These are phyloP conservation scores for Talpa occidentalis DNA, from an alignment of 2,113 vertebrate genomes.

Conservation along the genomic window DNA sequence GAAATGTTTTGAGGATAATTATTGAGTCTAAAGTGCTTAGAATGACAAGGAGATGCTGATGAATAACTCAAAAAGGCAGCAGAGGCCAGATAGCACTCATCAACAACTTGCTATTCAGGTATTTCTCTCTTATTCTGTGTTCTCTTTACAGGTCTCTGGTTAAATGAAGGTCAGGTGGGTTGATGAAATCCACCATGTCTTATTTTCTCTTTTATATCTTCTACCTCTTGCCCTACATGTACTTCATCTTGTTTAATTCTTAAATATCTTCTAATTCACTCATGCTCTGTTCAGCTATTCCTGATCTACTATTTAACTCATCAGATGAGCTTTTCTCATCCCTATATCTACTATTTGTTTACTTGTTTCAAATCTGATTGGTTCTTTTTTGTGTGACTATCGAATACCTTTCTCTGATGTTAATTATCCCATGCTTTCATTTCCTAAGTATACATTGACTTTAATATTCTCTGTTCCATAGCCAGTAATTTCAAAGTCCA, in stretches of 20 bases:
- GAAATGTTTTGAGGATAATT: slow-evolving; percentile 52
- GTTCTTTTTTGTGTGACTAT: neutral
- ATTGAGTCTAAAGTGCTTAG: slow-evolving; percentile 47
- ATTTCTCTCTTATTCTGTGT: neutral
- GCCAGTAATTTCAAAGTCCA: neutral
- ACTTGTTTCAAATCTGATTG: neutral
- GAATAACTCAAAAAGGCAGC: slow-evolving; percentile 19
- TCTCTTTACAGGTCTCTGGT: too few relatives aligned
- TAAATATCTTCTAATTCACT: neutral
- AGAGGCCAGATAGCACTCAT: neutral
- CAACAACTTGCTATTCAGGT: neutral
- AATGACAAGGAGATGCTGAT: slow-evolving; percentile 31
- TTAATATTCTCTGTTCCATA: neutral
- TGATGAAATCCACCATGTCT: neutral
- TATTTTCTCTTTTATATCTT: neutral
- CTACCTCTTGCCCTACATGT: neutral
- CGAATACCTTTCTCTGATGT: neutral
- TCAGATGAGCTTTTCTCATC: neutral
- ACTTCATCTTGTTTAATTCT: neutral
- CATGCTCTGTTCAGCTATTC: neutral
- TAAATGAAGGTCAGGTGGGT: neutral
- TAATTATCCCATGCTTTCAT: neutral
- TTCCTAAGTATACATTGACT: neutral
- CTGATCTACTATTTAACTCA: neutral
- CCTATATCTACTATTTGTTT: neutral